phyloP scores from a whole-genome alignment of 1,140 invertebrate genomes.

The Eumaeus atala region DNA sequence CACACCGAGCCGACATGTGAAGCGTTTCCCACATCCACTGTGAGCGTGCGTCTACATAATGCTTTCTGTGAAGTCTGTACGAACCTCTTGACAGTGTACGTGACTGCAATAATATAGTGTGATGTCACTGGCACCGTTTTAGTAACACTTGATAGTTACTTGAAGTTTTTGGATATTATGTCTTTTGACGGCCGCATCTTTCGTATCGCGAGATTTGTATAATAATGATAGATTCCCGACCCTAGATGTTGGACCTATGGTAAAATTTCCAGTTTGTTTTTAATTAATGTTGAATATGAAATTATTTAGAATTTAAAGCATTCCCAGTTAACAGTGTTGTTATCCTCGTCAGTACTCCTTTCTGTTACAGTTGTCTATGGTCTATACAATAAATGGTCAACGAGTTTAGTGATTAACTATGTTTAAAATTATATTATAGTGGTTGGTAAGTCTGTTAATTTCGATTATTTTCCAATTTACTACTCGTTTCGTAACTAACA shows the following conservation, averaged over 20 bases:
- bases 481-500: neutral
- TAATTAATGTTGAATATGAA: conserved; percentile 14
- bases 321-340: conserved; percentile 6
- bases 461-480: neutral
- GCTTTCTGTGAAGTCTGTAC: conserved; percentile 10
- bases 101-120: conserved; percentile 11
- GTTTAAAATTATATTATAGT: neutral
- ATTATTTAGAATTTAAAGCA: conserved; percentile 10
- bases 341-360: conserved; percentile 3
- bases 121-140: conserved; percentile 28
- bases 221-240: conserved; percentile 3
- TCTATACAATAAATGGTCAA: conserved; percentile 9
- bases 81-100: conserved; percentile 22
- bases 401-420: neutral
- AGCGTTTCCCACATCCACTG: conserved; percentile 6
- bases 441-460: neutral
- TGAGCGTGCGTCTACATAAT: conserved; percentile 8
- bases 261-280: conserved; percentile 12
- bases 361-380: conserved; percentile 9
- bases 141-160: conserved; percentile 22
- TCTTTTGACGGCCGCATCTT: conserved; percentile 51
- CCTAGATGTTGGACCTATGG: conserved; percentile 11
- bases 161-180: conserved; percentile 50
- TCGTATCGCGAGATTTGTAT: conserved; percentile 29
- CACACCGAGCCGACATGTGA: conserved; percentile 5